These are phyloP conservation scores for Cnemophilus loriae DNA, from an alignment of 2,113 vertebrate species.

Conservation along the genomic window DNA sequence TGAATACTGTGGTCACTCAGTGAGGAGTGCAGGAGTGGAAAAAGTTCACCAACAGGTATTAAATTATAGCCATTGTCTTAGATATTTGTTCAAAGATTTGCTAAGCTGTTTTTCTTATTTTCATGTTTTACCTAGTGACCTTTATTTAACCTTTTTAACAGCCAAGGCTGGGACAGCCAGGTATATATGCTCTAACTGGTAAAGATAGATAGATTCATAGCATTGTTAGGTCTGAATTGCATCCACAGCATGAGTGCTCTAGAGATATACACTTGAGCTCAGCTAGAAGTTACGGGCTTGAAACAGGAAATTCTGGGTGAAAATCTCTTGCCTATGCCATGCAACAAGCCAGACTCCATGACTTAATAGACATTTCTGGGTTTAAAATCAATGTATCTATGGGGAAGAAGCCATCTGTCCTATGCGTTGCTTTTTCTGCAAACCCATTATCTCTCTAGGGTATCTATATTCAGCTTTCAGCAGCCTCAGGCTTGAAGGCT, in stretches of 20 bases:
- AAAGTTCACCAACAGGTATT: not conserved
- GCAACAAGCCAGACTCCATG: not conserved
- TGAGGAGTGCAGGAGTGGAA: not conserved
- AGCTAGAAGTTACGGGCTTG: not conserved
- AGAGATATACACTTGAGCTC: not conserved
- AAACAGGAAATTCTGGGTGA: not conserved
- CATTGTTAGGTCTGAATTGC: not conserved
- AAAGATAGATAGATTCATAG: constrained; percentile 35
- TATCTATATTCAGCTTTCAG: not conserved
- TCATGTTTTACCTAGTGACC: not conserved
- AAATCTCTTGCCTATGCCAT: not conserved
- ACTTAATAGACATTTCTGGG: not conserved
- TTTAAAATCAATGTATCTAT: not conserved
- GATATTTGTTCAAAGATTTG: not conserved
- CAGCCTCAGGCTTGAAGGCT: not conserved
- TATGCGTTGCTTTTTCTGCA: not conserved
- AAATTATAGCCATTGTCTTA: not conserved
- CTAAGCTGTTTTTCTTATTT: not conserved
- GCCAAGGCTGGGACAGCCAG: not conserved
- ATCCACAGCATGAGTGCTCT: constrained; percentile 4
- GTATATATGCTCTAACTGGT: not conserved
- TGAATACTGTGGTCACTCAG: not conserved
- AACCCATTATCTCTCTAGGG: not conserved
- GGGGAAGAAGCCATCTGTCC: not conserved
- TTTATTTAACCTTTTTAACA: constrained; percentile 17